These are phyloP conservation scores for Nibea coibor DNA, from an alignment of 2,113 vertebrate genomes.

Conservation along the genomic window DNA sequence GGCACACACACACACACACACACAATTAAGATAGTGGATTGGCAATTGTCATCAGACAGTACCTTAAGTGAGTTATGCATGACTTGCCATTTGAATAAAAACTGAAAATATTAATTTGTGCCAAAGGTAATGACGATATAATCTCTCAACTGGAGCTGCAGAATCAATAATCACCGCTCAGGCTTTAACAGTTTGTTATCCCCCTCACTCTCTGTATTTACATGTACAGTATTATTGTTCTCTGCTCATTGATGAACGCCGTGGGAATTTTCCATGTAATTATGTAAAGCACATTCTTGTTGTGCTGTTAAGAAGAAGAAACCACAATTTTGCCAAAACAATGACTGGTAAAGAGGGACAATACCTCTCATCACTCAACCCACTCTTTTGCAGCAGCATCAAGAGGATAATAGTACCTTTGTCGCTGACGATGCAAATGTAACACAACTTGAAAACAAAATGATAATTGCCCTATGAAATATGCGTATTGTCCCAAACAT, in stretches of 20 bases:
- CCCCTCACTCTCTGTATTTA: slow-evolving; percentile 11
- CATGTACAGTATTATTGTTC: slow-evolving; percentile 6
- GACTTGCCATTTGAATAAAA: slow-evolving; percentile 38
- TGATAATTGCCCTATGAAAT: slow-evolving; percentile 32
- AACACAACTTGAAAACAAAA: slow-evolving; percentile 39
- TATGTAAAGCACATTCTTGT: slow-evolving; percentile 27
- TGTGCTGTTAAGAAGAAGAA: slow-evolving; percentile 20
- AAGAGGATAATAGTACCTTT: slow-evolving; percentile 49
- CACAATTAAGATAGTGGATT: not conserved
- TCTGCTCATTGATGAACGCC: slow-evolving; percentile 31
- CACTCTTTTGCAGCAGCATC: slow-evolving; percentile 29
- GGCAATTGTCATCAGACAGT: slow-evolving; percentile 17
- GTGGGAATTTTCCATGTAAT: slow-evolving; percentile 22
- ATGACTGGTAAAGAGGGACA: slow-evolving; percentile 21
- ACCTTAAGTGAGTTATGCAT: slow-evolving; percentile 37
- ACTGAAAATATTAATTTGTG: slow-evolving; percentile 46
- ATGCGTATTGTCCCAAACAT: not conserved
- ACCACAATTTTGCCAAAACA: slow-evolving; percentile 29
- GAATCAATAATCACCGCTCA: slow-evolving; percentile 32
- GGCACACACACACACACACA: not conserved
- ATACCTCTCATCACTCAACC: slow-evolving; percentile 34
- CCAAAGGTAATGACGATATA: slow-evolving; percentile 13
- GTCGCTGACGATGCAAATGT: slow-evolving; percentile 19
- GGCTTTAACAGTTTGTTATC: slow-evolving; percentile 3
- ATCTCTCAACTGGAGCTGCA: not conserved